These are phyloP conservation scores for Dicroscelio sp. DNA, from an alignment of 2,888 invertebrate genomes.

Conservation along the genomic window DNA sequence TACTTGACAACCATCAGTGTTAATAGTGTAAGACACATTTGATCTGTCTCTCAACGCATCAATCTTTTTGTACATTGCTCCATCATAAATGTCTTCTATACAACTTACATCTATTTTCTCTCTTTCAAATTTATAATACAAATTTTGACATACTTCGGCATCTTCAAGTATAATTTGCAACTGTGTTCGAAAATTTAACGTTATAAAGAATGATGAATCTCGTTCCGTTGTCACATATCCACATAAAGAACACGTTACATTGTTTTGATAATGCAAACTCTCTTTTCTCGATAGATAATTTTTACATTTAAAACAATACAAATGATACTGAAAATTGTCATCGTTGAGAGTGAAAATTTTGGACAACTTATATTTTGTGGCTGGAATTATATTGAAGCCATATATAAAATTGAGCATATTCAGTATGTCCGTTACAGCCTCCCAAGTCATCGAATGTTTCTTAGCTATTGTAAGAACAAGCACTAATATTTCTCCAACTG, in stretches of 20 bases:
- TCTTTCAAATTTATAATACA: not conserved
- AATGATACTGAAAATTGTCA: not conserved
- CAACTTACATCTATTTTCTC: not conserved
- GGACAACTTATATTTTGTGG: conserved; percentile 29
- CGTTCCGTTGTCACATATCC: not conserved
- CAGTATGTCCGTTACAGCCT: not conserved
- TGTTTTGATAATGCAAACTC: not conserved
- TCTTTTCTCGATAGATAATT: not conserved
- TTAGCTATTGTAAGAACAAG: not conserved
- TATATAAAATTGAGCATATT: not conserved
- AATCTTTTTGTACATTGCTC: conserved; percentile 11
- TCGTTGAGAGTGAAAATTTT: conserved; percentile 2
- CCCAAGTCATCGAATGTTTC: conserved; percentile 16
- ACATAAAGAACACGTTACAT: not conserved
- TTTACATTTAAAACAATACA: conserved; percentile 19
- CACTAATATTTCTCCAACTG: conserved; percentile 1
- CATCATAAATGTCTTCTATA: conserved; percentile 47
- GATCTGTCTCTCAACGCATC: not conserved
- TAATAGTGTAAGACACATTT: conserved; percentile 53
- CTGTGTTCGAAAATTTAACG: conserved; percentile 17
- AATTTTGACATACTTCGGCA: not conserved
- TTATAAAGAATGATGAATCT: conserved; percentile 28
- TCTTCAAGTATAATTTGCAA: not conserved
- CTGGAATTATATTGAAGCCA: conserved; percentile 18
- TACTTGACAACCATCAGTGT: conserved; percentile 75